Evolutionary conservation across 1,140 invertebrate species (phyloP).

Genomic region (Sogatella furcifera): DNA sequence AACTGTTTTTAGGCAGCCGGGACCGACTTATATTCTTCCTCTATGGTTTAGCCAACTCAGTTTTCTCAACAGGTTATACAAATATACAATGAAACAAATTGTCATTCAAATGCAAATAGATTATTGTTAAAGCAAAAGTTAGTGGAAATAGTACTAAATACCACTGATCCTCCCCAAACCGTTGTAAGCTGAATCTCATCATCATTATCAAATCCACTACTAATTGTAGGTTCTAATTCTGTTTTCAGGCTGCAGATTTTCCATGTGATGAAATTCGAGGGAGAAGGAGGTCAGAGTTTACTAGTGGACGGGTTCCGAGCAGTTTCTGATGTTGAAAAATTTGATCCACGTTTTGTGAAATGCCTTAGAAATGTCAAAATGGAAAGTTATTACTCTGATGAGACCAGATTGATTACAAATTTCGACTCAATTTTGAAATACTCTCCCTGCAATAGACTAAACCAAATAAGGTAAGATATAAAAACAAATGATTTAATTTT

Average conservation of each 20-base stretch:
- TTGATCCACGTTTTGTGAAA: conserved; percentile 41
- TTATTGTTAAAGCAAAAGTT: no score
- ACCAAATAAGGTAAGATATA: conserved; percentile 20
- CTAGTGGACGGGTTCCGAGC: conserved; percentile 57
- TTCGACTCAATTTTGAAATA: conserved; percentile 13
- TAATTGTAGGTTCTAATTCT: not conserved
- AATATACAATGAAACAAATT: no score
- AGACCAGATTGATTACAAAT: not conserved
- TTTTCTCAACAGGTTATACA: no score
- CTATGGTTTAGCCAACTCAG: no score
- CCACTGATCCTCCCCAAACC: no score
- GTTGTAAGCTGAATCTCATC: no score
- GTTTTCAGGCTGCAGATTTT: conserved; percentile 49
- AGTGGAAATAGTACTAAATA: no score
- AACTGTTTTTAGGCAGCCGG: no score
- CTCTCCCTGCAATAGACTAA: conserved; percentile 5
- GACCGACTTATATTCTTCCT: no score
- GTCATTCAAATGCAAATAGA: no score
- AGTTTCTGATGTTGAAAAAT: conserved; percentile 40
- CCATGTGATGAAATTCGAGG: conserved; percentile 50
- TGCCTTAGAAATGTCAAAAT: conserved; percentile 39
- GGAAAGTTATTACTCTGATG: conserved; percentile 23
- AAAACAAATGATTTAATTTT: no score
- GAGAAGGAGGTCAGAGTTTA: conserved; percentile 51
- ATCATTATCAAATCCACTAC: no score